Percentiles rank a stretch among this genome's conserved stretches.
Conservation (phyloP, 2,113 vertebrate genomes). For the Myotis davidii region DNA sequence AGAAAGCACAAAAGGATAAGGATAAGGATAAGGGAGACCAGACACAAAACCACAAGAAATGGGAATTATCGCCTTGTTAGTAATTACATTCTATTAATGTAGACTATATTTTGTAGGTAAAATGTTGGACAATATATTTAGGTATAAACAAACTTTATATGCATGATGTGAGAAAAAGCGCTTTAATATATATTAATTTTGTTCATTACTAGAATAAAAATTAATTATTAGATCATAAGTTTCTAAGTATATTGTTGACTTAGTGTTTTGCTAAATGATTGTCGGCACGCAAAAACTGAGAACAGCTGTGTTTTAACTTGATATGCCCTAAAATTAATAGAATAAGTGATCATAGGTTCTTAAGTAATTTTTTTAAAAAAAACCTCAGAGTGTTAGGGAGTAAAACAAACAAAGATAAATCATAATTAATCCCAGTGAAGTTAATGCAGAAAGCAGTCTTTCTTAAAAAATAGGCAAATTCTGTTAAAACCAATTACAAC, state of each 20-base stretch:
- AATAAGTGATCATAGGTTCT: neutral
- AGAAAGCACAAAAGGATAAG: slow-evolving; percentile 20
- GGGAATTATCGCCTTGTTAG: neutral
- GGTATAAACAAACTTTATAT: no score
- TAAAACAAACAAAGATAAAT: neutral
- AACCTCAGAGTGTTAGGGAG: neutral
- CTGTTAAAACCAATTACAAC: neutral
- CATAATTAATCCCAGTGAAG: neutral
- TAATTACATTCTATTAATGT: neutral
- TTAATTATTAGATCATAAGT: neutral
- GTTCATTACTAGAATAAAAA: neutral
- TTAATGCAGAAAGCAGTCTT: neutral
- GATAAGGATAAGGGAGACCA: slow-evolving; percentile 14
- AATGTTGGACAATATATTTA: neutral
- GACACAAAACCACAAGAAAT: neutral
- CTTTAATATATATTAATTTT: neutral
- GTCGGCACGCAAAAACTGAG: neutral
- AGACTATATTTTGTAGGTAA: neutral
- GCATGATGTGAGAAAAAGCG: neutral
- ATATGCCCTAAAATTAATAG: neutral
- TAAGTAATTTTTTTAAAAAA: neutral
- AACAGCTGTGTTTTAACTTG: neutral
- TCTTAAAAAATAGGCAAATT: neutral
- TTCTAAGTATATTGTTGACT: neutral
- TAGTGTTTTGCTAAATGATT: neutral